Evolutionary conservation across 2,113 vertebrate genomes (phyloP).

Genomic region (Amia ocellicauda): DNA sequence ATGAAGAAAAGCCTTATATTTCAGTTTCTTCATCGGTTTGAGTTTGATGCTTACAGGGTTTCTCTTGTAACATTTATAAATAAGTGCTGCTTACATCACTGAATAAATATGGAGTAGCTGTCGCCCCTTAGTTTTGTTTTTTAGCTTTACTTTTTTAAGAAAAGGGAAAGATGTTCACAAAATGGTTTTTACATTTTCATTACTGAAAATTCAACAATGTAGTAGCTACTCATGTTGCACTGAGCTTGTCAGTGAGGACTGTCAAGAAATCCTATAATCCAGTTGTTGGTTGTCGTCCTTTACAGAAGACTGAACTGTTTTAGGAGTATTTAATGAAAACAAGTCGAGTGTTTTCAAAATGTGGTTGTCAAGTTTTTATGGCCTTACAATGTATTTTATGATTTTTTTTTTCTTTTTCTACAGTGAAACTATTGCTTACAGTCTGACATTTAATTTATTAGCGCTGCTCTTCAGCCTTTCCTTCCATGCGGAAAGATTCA

Average conservation of each 20-base stretch:
- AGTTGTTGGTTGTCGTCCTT: slow-evolving; percentile 85
- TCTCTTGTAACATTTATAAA: slow-evolving; percentile 92
- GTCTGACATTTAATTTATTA: slow-evolving; percentile 99
- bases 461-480: slow-evolving; percentile 88
- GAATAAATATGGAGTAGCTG: slow-evolving; percentile 91
- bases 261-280: slow-evolving; percentile 90
- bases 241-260: slow-evolving; percentile 94
- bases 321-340: slow-evolving; percentile 96
- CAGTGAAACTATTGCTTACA: slow-evolving; percentile 90
- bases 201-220: slow-evolving; percentile 87
- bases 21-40: slow-evolving; percentile 98
- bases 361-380: slow-evolving; percentile 96
- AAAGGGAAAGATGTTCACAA: slow-evolving; percentile 68
- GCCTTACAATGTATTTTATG: slow-evolving; percentile 72
- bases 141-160: slow-evolving; percentile 80
- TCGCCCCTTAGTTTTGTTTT: slow-evolving; percentile 70
- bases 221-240: slow-evolving; percentile 95
- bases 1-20: slow-evolving; percentile 99
- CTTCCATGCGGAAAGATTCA: slow-evolving; percentile 81
- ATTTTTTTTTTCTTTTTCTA: slow-evolving; percentile 76
- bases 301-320: slow-evolving; percentile 95
- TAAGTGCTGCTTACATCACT: slow-evolving; percentile 99
- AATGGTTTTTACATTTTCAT: slow-evolving; percentile 95
- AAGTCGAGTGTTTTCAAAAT: slow-evolving; percentile 90
- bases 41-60: slow-evolving; percentile 95